Base-by-base conservation (phyloP, 2,113 vertebrate genomes). In the Tyto alba region DNA sequence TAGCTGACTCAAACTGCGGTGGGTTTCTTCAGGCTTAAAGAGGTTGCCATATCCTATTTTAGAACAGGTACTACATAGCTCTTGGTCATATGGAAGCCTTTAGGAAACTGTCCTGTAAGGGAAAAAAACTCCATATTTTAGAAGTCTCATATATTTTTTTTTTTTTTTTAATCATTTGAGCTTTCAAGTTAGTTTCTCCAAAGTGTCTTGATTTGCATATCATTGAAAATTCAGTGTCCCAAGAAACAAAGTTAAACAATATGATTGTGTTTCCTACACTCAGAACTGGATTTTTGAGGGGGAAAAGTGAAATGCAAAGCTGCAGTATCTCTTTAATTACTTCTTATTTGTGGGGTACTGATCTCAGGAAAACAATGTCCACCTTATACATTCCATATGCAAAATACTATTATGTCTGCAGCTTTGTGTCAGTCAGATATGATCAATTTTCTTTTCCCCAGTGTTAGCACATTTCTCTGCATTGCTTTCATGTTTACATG, bases 11-110 rank as follows among this genome's bases (percentile, higher is more conserved):
- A 93, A 73, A 47, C 48, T 86, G 55, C 82, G 82, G 79, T 9
- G 9, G 50, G 60, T 95, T 95, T 93, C 85, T 96, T 96, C 64
- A 93, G 66, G 63, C 72, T 97, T 94, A 96, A 89, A 96, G 87
- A 95, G 38, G 63, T 96, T 97, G 77, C 90, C 66, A 60, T 95
- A 66, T 14, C 88, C 41, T 93, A 25, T 93, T 97, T 96, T 87
- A 83, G 59, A 98, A 90, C 84, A 97, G 91, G 77, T 97, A 77
- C 81, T 96, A 38, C 45, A 48, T 86, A 94, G 91, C 36, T 64
- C 53, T 47, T 95, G 82, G 74, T 98, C 92, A 87, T 92, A 97
- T 94, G 89, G 75, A 34, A 59, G 92, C 75, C 93, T 97, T 93
- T 91, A 96, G 88, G 89, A 98, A 97, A 94, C 6, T 81, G 56